These are phyloP conservation scores for Nycticebus coucang DNA, from an alignment of 2,113 vertebrate genomes.

Conservation along the genomic window DNA sequence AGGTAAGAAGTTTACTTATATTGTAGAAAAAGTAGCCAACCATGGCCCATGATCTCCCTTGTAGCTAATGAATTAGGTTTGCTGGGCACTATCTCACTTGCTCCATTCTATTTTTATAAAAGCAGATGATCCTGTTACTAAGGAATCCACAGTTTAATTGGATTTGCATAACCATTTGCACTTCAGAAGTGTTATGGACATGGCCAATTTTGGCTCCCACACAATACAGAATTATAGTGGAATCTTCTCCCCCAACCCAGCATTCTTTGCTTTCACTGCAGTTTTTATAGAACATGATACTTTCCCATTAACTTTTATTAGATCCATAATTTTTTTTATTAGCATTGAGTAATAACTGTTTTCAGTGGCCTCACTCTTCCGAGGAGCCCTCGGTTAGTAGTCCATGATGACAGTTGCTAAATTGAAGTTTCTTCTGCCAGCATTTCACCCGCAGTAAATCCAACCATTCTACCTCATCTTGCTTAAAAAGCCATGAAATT, in stretches of 20 bases:
- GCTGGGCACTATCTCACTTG: constrained; percentile 1
- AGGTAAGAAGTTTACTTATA: constrained; percentile 10
- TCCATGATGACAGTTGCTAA: constrained; percentile 64
- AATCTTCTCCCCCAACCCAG: constrained; percentile 56
- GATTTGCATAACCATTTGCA: constrained; percentile 54
- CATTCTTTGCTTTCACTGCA: constrained; percentile 64
- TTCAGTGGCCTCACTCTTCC: constrained; percentile 63
- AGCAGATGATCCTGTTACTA: constrained; percentile 24
- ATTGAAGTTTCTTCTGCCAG: constrained; percentile 72
- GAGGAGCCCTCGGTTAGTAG: constrained; percentile 56
- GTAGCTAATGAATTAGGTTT: constrained; percentile 31
- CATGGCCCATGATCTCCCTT: not conserved
- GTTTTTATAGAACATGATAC: constrained; percentile 68
- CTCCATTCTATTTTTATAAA: constrained; percentile 49
- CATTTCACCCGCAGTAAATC: constrained; percentile 71
- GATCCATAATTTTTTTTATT: constrained; percentile 79
- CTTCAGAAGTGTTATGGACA: constrained; percentile 12
- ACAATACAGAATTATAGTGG: constrained; percentile 26
- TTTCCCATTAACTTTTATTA: constrained; percentile 80
- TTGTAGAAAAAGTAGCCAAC: not conserved
- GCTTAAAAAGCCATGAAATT: constrained; percentile 80
- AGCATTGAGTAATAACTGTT: constrained; percentile 75
- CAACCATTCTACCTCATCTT: constrained; percentile 64
- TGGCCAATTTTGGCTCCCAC: constrained; percentile 26
- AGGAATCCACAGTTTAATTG: constrained; percentile 51